These are phyloP conservation scores for Chaenogobius annularis DNA, from an alignment of 2,113 vertebrate genomes.

Conservation along the genomic window DNA sequence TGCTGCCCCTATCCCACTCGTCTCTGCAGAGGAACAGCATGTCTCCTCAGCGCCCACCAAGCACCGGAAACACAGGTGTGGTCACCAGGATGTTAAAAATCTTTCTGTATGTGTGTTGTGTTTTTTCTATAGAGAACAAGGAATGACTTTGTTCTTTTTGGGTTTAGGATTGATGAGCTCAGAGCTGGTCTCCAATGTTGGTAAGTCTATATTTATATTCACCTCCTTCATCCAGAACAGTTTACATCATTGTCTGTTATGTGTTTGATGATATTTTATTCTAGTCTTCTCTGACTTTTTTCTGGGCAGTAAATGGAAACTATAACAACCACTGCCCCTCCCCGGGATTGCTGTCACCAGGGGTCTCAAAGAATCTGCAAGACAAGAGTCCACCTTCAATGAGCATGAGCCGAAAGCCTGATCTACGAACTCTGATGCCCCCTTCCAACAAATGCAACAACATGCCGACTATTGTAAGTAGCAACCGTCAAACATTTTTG, in stretches of 20 bases:
- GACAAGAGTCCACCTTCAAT: conserved; percentile 89
- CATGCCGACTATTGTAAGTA: conserved; percentile 89
- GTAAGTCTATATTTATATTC: conserved; percentile 69
- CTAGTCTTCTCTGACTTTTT: background rate
- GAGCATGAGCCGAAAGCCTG: conserved; percentile 89
- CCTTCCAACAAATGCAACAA: conserved; percentile 88
- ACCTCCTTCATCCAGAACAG: background rate
- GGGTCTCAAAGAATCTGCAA: conserved; percentile 88
- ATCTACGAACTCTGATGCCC: conserved; percentile 91
- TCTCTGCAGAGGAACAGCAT: conserved; percentile 93
- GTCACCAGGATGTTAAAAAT: too few relatives aligned
- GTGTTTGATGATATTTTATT: background rate
- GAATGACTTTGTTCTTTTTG: conserved; percentile 24
- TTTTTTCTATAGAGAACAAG: background rate
- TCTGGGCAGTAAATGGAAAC: conserved; percentile 81
- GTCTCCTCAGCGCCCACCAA: conserved; percentile 89
- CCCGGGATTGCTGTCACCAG: conserved; percentile 91
- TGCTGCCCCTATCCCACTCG: conserved; percentile 88
- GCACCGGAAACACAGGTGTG: conserved; percentile 89
- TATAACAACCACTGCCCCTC: conserved; percentile 90
- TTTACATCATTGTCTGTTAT: background rate
- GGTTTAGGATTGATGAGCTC: conserved; percentile 87
- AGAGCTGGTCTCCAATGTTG: conserved; percentile 91
- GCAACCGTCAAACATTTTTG: background rate
- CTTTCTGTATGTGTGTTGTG: too few relatives aligned